A percentile compares a stretch with the other conserved stretches of the same genome.
Conservation (phyloP, 2,113 vertebrate species). For the Sylvietta virens region DNA sequence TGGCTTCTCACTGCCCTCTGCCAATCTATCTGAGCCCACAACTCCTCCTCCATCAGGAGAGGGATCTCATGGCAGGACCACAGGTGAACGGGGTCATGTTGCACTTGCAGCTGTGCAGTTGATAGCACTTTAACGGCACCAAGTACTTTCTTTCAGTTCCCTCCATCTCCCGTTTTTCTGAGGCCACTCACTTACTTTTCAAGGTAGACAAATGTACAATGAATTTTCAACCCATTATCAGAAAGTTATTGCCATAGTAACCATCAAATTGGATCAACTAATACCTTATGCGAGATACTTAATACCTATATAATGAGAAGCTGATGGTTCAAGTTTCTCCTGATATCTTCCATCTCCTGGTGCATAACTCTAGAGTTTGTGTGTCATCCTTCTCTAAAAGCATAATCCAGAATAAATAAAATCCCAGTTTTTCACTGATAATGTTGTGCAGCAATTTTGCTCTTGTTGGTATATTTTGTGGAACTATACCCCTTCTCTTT, state of each 20-base stretch:
- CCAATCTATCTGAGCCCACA: constrained; percentile 1
- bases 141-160: not conserved
- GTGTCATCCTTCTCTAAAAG: not conserved
- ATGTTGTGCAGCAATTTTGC: not conserved
- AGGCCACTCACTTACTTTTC: not conserved
- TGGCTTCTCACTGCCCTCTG: constrained; percentile 37
- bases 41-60: constrained; percentile 13
- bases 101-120: not conserved
- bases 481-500: not conserved
- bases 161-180: not conserved
- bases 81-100: not conserved
- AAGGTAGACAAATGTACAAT: not conserved
- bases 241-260: not conserved
- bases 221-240: not conserved
- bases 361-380: not conserved
- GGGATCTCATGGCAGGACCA: not conserved
- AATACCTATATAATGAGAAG: not conserved
- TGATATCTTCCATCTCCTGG: not conserved
- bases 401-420: not conserved
- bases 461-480: not conserved
- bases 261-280: not conserved
- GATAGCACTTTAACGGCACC: not conserved
- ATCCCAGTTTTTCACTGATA: not conserved
- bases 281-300: not conserved
- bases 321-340: not conserved